A percentile compares a stretch with the other conserved stretches of the same genome.
These are phyloP conservation scores for Orbicella faveolata DNA, from an alignment of 64 coral and sea anemone genomes.

Conservation along the genomic window DNA sequence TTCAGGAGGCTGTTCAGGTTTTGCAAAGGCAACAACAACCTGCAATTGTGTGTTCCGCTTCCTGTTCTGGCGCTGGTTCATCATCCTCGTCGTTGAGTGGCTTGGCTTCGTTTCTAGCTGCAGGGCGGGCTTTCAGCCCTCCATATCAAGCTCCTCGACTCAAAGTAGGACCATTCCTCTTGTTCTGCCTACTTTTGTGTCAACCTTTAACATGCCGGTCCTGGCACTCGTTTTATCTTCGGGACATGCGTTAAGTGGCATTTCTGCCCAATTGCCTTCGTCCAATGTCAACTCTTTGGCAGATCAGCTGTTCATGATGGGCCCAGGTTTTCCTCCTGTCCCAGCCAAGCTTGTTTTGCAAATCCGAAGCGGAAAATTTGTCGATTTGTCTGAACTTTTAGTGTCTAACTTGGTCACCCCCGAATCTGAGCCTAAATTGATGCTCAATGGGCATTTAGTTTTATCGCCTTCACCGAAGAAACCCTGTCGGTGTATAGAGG, in stretches of 20 bases:
- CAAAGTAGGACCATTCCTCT: background rate
- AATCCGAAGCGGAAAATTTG: conserved; percentile 26
- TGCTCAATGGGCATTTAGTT: conserved; percentile 17
- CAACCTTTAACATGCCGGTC: background rate
- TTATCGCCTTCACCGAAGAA: background rate
- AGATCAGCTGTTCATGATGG: background rate
- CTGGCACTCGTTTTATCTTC: background rate
- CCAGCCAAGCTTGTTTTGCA: conserved; percentile 6
- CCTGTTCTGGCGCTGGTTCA: background rate
- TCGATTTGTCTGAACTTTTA: conserved; percentile 9
- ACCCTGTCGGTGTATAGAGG: background rate
- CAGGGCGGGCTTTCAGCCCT: no score
- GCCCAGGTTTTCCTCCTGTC: conserved; percentile 16
- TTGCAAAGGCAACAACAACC: no score
- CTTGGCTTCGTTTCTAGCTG: background rate
- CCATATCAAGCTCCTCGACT: background rate
- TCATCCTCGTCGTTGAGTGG: background rate
- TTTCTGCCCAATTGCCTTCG: background rate
- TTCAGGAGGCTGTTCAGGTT: no score
- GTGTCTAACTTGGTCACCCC: background rate
- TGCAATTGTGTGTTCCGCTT: no score
- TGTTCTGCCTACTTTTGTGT: background rate
- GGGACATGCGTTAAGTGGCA: background rate
- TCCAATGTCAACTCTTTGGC: background rate
- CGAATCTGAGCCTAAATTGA: conserved; percentile 5